Evolutionary conservation across 1,140 invertebrate genomes (phyloP).

Genomic region (Procambarus clarkii): DNA sequence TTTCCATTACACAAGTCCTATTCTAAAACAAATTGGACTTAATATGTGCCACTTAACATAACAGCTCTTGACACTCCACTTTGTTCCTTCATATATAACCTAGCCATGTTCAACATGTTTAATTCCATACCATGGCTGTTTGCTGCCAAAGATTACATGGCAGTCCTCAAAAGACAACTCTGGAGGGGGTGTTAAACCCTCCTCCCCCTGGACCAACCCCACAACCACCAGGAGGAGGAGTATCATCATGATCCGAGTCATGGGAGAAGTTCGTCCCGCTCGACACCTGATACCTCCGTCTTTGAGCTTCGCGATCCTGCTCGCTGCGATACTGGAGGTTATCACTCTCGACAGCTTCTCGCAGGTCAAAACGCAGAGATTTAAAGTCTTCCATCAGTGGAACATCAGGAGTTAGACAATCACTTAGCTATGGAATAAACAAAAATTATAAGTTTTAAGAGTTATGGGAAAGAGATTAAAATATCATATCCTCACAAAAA

Average conservation of each 20-base stretch:
- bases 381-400: constrained; percentile 61
- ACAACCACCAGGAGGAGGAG: constrained; percentile 53
- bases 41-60: constrained; percentile 3
- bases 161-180: constrained; percentile 49
- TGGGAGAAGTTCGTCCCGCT: constrained; percentile 31
- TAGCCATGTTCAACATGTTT: not conserved
- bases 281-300: not conserved
- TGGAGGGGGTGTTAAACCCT: constrained; percentile 56
- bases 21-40: constrained; percentile 48
- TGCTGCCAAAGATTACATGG: not conserved
- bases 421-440: constrained; percentile 35
- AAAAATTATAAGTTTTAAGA: not conserved
- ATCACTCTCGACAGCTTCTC: constrained; percentile 77
- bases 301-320: constrained; percentile 38
- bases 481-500: too few species aligned
- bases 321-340: constrained; percentile 75
- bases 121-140: not conserved
- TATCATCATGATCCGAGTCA: constrained; percentile 42
- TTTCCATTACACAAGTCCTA: constrained; percentile 36
- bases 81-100: not conserved
- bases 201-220: constrained; percentile 54
- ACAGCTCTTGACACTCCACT: not conserved
- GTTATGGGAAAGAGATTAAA: too few species aligned
- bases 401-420: constrained; percentile 75
- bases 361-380: constrained; percentile 76